Percentiles rank a stretch among this genome's conserved stretches.
Conservation (phyloP, 1,140 invertebrate genomes). For the Drosophila hydei region DNA sequence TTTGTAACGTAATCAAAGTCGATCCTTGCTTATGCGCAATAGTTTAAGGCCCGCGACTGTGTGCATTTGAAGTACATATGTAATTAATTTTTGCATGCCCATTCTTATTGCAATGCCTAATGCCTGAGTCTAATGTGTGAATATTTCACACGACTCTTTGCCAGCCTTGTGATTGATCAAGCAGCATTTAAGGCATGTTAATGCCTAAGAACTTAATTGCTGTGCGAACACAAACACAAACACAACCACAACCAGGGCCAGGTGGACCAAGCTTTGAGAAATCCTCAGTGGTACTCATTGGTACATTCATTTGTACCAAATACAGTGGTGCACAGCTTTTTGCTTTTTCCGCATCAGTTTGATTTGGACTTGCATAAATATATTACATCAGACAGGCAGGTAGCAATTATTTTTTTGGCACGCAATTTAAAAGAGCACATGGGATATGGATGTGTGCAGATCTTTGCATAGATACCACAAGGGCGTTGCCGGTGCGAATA, state of each 20-base stretch:
- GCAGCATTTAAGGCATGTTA: conserved; percentile 48
- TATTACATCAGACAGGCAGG: conserved; percentile 41
- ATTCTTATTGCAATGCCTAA: conserved; percentile 39
- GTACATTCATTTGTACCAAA: background rate
- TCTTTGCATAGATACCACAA: conserved; percentile 56
- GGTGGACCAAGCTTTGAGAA: conserved; percentile 7
- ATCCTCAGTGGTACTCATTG: background rate
- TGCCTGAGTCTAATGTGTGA: conserved; percentile 66
- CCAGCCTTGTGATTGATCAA: conserved; percentile 51
- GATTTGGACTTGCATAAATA: conserved; percentile 44
- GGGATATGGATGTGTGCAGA: conserved; percentile 34
- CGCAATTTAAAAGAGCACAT: conserved; percentile 61
- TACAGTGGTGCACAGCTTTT: background rate
- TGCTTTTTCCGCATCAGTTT: conserved; percentile 53
- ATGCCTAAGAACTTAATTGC: conserved; percentile 68
- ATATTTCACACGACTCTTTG: conserved; percentile 59
- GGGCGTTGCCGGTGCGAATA: conserved; percentile 36
- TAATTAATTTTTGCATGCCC: conserved; percentile 11
- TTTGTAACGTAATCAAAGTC: background rate
- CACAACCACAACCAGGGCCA: conserved; percentile 54
- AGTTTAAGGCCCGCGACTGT: background rate
- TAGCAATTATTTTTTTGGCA: conserved; percentile 49
- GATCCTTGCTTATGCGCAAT: conserved; percentile 18
- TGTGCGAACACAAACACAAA: conserved; percentile 37
- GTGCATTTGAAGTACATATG: background rate